These are phyloP conservation scores for Diloba caeruleocephala DNA, from an alignment of 2,888 invertebrate species.

Conservation along the genomic window DNA sequence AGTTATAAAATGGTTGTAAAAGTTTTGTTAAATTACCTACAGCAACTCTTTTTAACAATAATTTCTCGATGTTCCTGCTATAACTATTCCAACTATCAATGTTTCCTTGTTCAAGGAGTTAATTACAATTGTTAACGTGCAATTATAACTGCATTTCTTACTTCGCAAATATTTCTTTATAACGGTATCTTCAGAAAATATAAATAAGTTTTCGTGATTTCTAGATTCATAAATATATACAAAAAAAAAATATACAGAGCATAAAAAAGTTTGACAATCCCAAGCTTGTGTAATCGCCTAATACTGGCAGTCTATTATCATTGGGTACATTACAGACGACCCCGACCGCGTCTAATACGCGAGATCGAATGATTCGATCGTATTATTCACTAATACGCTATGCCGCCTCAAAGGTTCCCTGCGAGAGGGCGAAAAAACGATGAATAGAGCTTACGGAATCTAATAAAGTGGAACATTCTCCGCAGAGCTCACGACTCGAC, in stretches of 20 bases:
- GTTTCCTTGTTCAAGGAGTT: slow-evolving; percentile 8
- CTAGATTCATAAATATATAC: not conserved
- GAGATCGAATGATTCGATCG: slow-evolving; percentile 83
- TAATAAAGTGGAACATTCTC: slow-evolving; percentile 86
- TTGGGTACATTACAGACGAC: slow-evolving; percentile 74
- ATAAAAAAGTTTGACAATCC: slow-evolving; percentile 67
- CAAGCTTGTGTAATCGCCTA: slow-evolving; percentile 73
- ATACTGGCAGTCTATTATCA: slow-evolving; percentile 81
- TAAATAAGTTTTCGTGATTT: no score
- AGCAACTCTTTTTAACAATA: not conserved
- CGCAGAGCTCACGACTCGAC: slow-evolving; percentile 66
- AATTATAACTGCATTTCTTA: no score
- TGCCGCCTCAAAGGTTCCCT: slow-evolving; percentile 79
- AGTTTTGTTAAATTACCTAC: not conserved
- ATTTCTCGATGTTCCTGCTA: not conserved
- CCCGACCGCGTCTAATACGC: slow-evolving; percentile 76
- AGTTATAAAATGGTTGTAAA: not conserved
- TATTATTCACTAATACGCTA: slow-evolving; percentile 85
- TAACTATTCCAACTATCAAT: slow-evolving; percentile 13
- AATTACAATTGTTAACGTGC: slow-evolving; percentile 1
- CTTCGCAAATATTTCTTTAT: no score
- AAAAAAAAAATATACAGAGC: not conserved
- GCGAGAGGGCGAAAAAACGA: slow-evolving; percentile 79
- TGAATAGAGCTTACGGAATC: slow-evolving; percentile 87
- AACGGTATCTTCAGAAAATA: no score